Conservation (phyloP, 2,113 vertebrate genomes). For the Phodopus roborovskii region DNA sequence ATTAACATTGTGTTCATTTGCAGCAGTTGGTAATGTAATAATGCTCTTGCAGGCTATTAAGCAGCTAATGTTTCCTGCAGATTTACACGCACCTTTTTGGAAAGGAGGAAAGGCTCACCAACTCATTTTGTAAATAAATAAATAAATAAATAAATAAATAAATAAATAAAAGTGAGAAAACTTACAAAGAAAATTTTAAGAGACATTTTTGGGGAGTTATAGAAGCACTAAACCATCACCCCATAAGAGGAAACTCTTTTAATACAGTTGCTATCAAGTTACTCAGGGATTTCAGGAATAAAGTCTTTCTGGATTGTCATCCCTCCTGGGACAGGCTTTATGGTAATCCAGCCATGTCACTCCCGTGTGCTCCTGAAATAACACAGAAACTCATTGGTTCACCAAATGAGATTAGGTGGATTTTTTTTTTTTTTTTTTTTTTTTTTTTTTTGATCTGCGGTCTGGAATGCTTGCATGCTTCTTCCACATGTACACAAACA, state of each 20-base stretch:
- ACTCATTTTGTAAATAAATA: too few species aligned
- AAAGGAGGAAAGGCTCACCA: neutral
- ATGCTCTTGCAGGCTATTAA: neutral
- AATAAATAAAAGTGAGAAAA: neutral
- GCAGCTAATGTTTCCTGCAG: neutral
- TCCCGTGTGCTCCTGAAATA: neutral
- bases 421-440: too few species aligned
- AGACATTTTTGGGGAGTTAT: neutral
- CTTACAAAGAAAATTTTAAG: neutral
- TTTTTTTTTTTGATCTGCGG: neutral
- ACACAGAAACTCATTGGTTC: neutral
- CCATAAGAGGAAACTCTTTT: neutral
- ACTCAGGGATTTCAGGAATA: too few species aligned
- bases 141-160: too few species aligned
- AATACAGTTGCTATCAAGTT: too few species aligned
- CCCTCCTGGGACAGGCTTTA: neutral
- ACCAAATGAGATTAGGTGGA: neutral
- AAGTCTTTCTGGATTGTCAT: neutral
- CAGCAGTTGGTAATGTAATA: neutral
- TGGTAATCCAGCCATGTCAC: neutral
- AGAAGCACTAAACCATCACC: neutral
- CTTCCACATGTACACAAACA: neutral
- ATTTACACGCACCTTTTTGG: neutral
- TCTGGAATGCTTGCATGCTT: neutral
- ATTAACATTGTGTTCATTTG: neutral